Percentiles rank a stretch among this genome's conserved stretches.
Evolutionary conservation across 23 tunicate genomes (phyloP).

Genomic region (Botrylloides violaceus): DNA sequence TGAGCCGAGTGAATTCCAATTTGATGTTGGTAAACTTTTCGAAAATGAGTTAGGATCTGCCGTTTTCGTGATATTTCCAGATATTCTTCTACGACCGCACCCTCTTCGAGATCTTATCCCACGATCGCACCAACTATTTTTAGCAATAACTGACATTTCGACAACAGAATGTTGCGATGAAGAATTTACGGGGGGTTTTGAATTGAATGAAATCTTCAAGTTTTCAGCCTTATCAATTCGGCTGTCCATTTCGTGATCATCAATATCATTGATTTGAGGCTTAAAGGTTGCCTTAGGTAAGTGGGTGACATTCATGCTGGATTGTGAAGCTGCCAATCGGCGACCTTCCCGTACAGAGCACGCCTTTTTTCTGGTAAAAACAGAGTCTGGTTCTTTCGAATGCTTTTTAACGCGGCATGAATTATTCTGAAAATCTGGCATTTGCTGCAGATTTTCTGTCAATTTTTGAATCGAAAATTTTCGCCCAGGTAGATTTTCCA

Average conservation of each 20-base stretch:
- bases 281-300: neutral
- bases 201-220: neutral
- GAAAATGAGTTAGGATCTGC: neutral
- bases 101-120: neutral
- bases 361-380: constrained; percentile 8
- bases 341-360: constrained; percentile 14
- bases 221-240: neutral
- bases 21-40: neutral
- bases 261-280: neutral
- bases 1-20: neutral
- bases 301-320: neutral
- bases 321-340: neutral
- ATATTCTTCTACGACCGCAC: neutral
- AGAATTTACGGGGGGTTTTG: neutral
- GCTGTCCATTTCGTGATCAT: neutral
- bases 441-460: constrained; percentile 13
- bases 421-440: constrained; percentile 14
- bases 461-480: constrained; percentile 12
- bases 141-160: neutral
- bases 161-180: neutral
- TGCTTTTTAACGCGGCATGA: neutral
- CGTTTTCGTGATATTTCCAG: too few species aligned
- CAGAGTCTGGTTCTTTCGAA: neutral
- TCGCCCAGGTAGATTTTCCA: neutral
- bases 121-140: too few species aligned